Base-by-base conservation (phyloP, 1,140 invertebrate genomes). In the Triops cancriformis region DNA sequence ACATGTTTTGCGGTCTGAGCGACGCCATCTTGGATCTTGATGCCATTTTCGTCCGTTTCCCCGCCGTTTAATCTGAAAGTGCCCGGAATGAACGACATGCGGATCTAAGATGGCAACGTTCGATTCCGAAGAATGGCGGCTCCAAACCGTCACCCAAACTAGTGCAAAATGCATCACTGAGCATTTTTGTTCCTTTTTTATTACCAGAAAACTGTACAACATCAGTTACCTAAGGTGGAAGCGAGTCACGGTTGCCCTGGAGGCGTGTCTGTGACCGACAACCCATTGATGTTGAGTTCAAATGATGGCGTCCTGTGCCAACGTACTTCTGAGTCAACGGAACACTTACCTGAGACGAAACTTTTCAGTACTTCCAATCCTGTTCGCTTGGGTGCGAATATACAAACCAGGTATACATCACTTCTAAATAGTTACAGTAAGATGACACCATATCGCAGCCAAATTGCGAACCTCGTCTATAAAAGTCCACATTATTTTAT, bases 311-410 rank as follows among this genome's bases (percentile, higher is more conserved):
- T 64, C 51, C 51, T 64, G 18, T 64, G 51, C 51, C 51, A 64
- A 64, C 51, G 51, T 64, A 64, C 51, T 64, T 64, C 51, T 64
- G 51, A 64, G 51, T 64, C 51, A 6, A 64, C 18, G 18, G 14
- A 64, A 64, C 51, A 64, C 18, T 64, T 64, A 64, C 51, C 51
- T 64, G 51, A 64, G 23, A 64, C 51, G 18, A 14, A 64, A 64
- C 51, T 64, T 64, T 64, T 64, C 23, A 64, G 51, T 64, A 64
- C 51, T 64, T 64, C 51, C 14, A 64, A 64, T 64, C 51, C 51
- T 23, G 1, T 64, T 64, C 51, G 51, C 23, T 23, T 23, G 51
- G 51, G 51, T n/a, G n/a, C 51, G 23, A 64, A 64, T 23, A 64
- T 64, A 64, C 51, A 64, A 64, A 64, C 51, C 51, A 64, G 51